These are phyloP conservation scores for Tiliacea aurago DNA, from an alignment of 2,888 invertebrate genomes.

Conservation along the genomic window DNA sequence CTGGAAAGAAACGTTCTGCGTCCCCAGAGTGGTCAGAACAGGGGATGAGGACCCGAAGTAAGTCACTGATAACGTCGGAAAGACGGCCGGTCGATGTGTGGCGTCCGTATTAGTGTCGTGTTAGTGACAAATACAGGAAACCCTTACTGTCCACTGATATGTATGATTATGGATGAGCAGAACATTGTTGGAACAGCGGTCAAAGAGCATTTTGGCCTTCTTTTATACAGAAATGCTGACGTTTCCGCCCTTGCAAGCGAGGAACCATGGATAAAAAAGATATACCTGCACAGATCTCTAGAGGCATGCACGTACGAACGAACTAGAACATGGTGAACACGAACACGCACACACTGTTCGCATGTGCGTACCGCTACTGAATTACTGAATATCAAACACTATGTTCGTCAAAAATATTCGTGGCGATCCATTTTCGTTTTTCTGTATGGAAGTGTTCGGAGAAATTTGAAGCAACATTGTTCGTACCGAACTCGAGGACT, in stretches of 20 bases:
- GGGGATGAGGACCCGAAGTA: conserved; percentile 85
- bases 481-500: no score
- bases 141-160: conserved; percentile 44
- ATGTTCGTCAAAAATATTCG: no score
- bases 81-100: conserved; percentile 93
- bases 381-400: no score
- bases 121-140: conserved; percentile 38
- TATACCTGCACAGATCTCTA: no score
- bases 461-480: no score
- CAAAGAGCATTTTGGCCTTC: neutral
- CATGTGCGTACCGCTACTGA: no score
- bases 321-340: no score
- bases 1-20: conserved; percentile 88
- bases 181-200: neutral
- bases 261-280: neutral
- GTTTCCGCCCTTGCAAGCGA: neutral
- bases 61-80: conserved; percentile 84
- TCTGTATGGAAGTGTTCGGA: no score
- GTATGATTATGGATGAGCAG: conserved; percentile 39
- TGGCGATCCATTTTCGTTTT: no score
- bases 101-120: conserved; percentile 92
- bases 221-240: neutral
- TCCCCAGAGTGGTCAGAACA: conserved; percentile 89
- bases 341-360: no score
- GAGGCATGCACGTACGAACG: no score